Conservation (phyloP, 2,113 vertebrate species). For the Maccullochella peelii region DNA sequence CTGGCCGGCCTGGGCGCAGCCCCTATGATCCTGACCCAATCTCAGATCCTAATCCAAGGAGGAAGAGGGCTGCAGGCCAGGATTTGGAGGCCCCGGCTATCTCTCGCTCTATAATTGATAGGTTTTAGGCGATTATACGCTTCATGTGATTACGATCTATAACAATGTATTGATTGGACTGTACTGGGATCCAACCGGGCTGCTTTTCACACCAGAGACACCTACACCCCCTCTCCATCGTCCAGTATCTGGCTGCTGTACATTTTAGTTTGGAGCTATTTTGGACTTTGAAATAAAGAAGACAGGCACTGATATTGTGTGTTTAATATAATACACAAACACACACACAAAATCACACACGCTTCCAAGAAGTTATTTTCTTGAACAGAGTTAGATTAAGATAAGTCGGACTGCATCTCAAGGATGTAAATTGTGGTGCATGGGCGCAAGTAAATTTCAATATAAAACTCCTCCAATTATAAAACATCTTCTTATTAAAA, state of each 20-base stretch:
- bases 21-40: constrained; percentile 86
- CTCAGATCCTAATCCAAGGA: constrained; percentile 88
- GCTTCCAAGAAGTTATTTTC: constrained; percentile 14
- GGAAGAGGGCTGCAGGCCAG: constrained; percentile 86
- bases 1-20: constrained; percentile 81
- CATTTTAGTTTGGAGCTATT: constrained; percentile 69
- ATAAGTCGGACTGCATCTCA: neutral
- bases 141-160: constrained; percentile 87
- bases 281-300: constrained; percentile 56
- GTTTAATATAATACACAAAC: constrained; percentile 16
- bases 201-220: constrained; percentile 68
- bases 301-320: constrained; percentile 10
- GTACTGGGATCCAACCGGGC: constrained; percentile 74
- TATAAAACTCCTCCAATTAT: neutral
- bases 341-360: neutral
- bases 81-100: constrained; percentile 83
- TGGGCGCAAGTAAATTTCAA: neutral
- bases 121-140: constrained; percentile 86
- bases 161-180: constrained; percentile 85
- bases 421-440: neutral
- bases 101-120: constrained; percentile 87
- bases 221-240: constrained; percentile 57
- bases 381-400: constrained; percentile 4
- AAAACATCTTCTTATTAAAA: neutral
- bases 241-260: constrained; percentile 59